Conservation (phyloP, 2,113 vertebrate species). For the Spheniscus mendiculus region DNA sequence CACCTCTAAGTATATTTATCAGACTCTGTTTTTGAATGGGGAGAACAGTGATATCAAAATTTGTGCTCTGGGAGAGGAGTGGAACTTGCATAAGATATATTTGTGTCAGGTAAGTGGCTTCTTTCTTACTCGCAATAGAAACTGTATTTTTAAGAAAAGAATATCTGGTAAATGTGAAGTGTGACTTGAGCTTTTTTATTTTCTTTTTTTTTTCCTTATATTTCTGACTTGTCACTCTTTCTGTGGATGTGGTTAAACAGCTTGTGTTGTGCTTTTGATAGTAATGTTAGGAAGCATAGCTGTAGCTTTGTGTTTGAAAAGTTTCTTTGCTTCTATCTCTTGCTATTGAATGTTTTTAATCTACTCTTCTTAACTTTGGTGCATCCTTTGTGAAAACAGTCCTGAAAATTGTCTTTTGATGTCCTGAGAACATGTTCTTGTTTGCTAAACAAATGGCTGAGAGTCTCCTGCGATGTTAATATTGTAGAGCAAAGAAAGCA, state of each 20-base stretch:
- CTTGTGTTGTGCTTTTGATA: not conserved
- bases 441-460: not conserved
- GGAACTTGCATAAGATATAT: conserved; percentile 97
- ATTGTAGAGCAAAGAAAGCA: rapidly evolving
- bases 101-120: conserved; percentile 87
- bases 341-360: not conserved
- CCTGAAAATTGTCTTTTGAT: not conserved
- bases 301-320: not conserved
- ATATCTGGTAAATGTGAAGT: not conserved
- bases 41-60: conserved; percentile 97
- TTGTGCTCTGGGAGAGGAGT: conserved; percentile 93
- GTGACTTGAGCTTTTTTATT: not conserved
- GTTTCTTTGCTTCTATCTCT: not conserved
- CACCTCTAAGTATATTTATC: conserved; percentile 96
- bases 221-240: not conserved
- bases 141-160: not conserved
- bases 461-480: not conserved
- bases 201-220: rapidly evolving
- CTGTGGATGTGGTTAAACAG: not conserved
- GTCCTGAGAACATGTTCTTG: not conserved
- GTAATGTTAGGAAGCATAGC: not conserved
- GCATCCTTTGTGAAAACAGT: not conserved
- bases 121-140: not conserved
- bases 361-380: not conserved
- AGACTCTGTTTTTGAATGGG: conserved; percentile 94